A percentile compares a stretch with the other conserved stretches of the same genome.
Evolutionary conservation across 2,888 invertebrate species (phyloP).

Genomic region (Cantharis rustica): DNA sequence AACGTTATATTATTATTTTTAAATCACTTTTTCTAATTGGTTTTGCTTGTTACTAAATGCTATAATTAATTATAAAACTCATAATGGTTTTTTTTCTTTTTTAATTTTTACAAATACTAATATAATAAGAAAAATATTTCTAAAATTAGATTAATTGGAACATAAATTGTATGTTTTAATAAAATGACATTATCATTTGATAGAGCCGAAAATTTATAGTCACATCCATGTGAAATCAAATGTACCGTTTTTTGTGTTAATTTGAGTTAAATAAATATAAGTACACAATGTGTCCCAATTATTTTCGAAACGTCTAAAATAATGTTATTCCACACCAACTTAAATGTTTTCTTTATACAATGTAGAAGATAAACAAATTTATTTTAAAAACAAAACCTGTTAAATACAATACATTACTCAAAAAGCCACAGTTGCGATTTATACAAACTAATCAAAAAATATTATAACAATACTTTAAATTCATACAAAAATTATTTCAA

Average conservation of each 20-base stretch:
- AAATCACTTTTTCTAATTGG: neutral
- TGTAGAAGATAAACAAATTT: neutral
- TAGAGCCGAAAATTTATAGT: neutral
- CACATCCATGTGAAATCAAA: neutral
- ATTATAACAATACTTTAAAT: too few relatives aligned
- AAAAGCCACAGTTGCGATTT: neutral
- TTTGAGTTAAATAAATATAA: neutral
- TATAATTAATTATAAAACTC: neutral
- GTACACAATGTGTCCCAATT: neutral
- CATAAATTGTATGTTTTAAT: neutral
- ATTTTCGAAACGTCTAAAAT: neutral
- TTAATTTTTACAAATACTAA: neutral
- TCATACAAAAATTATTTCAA: too few relatives aligned
- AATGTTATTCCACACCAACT: neutral
- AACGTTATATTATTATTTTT: neutral
- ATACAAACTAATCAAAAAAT: too few relatives aligned
- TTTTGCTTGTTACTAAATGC: neutral
- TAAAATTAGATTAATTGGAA: neutral
- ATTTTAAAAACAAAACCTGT: neutral
- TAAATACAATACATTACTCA: neutral
- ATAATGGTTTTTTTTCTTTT: neutral
- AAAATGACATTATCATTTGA: neutral
- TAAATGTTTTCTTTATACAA: too few relatives aligned
- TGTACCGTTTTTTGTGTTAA: neutral
- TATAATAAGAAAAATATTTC: neutral